These are phyloP conservation scores for Drosophila seguyi DNA, from an alignment of 1,140 invertebrate species.

Conservation along the genomic window DNA sequence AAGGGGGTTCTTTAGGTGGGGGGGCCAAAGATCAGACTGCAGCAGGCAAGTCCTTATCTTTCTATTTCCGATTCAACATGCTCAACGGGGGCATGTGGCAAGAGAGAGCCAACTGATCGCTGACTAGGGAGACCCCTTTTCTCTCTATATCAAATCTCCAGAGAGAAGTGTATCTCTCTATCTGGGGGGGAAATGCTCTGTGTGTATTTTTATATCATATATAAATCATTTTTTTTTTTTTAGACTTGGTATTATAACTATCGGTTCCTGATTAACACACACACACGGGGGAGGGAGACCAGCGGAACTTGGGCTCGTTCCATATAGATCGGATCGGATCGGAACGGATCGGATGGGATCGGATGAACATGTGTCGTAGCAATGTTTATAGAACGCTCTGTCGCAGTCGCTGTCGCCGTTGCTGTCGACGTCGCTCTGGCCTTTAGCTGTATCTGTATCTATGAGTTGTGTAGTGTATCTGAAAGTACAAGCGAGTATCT, in stretches of 20 bases:
- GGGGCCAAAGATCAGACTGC: not conserved
- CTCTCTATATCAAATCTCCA: not conserved
- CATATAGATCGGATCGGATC: conserved; percentile 43
- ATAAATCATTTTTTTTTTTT: conserved; percentile 5
- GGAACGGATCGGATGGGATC: conserved; percentile 6
- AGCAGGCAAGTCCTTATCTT: conserved; percentile 22
- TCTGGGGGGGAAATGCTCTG: not conserved
- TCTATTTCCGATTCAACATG: not conserved
- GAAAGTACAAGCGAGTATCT: conserved; percentile 24
- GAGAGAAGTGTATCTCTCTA: not conserved
- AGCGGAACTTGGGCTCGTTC: conserved; percentile 32
- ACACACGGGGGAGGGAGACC: not conserved
- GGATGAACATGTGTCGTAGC: conserved; percentile 36
- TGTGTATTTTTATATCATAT: conserved; percentile 9
- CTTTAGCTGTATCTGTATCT: conserved; percentile 23
- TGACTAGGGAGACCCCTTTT: not conserved
- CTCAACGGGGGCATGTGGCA: not conserved
- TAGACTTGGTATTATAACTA: conserved; percentile 17
- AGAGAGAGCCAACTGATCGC: not conserved
- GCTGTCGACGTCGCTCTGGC: not conserved
- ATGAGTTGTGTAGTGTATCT: conserved; percentile 35
- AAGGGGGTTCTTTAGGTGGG: not conserved
- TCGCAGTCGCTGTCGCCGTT: conserved; percentile 4
- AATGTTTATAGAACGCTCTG: conserved; percentile 40
- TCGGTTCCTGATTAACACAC: conserved; percentile 30